Percentiles rank a stretch among this genome's conserved stretches.
These are phyloP conservation scores for Melanotaenia duboulayi DNA, from an alignment of 2,113 vertebrate species.

Conservation along the genomic window DNA sequence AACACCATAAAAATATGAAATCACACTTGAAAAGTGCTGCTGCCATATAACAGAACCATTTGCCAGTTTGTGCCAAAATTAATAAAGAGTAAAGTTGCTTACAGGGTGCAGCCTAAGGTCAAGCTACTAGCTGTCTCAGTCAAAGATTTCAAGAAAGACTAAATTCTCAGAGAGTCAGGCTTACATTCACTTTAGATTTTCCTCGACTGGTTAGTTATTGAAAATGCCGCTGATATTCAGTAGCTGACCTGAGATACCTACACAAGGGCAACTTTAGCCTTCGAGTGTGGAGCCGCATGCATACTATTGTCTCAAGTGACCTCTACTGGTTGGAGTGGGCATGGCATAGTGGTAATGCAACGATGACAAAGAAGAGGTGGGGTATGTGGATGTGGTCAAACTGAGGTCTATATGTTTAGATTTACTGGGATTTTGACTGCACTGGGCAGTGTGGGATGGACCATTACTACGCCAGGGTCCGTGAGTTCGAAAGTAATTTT, in stretches of 20 bases:
- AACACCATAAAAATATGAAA: constrained; percentile 27
- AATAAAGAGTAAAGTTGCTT: constrained; percentile 68
- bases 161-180: constrained; percentile 5
- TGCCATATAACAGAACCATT: constrained; percentile 69
- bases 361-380: constrained; percentile 69
- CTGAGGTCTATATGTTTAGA: constrained; percentile 71
- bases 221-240: constrained; percentile 22
- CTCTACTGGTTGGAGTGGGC: constrained; percentile 65
- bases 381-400: constrained; percentile 63
- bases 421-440: constrained; percentile 80
- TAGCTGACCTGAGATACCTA: constrained; percentile 66
- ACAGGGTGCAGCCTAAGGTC: constrained; percentile 53
- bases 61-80: constrained; percentile 65
- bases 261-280: constrained; percentile 71
- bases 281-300: constrained; percentile 68
- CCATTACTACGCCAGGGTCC: constrained; percentile 86
- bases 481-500: constrained; percentile 85
- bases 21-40: constrained; percentile 61
- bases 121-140: constrained; percentile 37
- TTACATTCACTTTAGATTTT: not conserved
- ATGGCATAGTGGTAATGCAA: constrained; percentile 78
- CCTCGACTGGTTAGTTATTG: constrained; percentile 6
- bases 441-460: constrained; percentile 80
- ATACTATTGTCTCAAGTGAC: constrained; percentile 66
- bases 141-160: constrained; percentile 3